Percentiles rank a stretch among this genome's conserved stretches.
phyloP scores from a whole-genome alignment of 2,888 invertebrate species.

The Myathropa florea region DNA sequence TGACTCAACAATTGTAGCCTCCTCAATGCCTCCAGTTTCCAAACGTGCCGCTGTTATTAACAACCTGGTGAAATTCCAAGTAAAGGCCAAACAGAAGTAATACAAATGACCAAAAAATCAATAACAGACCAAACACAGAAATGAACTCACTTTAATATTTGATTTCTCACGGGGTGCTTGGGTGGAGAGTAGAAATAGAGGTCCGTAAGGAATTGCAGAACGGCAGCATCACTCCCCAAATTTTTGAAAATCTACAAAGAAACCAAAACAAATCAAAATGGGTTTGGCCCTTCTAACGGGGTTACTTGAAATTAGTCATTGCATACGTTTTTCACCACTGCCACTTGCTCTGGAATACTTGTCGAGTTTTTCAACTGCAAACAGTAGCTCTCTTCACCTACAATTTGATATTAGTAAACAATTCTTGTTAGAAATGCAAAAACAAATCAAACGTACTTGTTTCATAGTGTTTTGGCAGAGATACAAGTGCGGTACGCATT shows the following conservation, averaged over 20 bases:
- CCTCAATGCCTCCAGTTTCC: constrained; percentile 60
- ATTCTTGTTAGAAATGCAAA: constrained; percentile 2
- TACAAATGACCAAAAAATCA: constrained; percentile 31
- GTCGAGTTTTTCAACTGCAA: constrained; percentile 72
- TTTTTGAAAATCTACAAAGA: constrained; percentile 72
- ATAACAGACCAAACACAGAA: constrained; percentile 3
- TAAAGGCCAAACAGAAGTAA: background rate
- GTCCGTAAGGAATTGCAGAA: constrained; percentile 77
- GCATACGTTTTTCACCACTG: constrained; percentile 74
- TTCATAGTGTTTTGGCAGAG: constrained; percentile 73
- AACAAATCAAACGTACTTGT: constrained; percentile 65
- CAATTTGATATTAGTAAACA: constrained; percentile 29
- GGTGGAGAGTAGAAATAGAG: constrained; percentile 77
- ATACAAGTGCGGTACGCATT: constrained; percentile 73
- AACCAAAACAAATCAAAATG: constrained; percentile 1
- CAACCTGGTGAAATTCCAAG: constrained; percentile 35
- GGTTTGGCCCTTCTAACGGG: too few relatives aligned
- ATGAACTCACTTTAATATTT: constrained; percentile 77
- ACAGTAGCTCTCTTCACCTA: constrained; percentile 72
- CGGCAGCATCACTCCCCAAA: constrained; percentile 65
- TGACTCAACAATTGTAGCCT: constrained; percentile 71
- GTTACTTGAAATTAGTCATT: background rate
- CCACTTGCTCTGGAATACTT: constrained; percentile 75
- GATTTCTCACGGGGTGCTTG: constrained; percentile 80
- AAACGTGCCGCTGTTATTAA: constrained; percentile 58